Evolutionary conservation across 2,797 vertebrate species (phyloP).

Genomic region (Gallirallus australis): DNA sequence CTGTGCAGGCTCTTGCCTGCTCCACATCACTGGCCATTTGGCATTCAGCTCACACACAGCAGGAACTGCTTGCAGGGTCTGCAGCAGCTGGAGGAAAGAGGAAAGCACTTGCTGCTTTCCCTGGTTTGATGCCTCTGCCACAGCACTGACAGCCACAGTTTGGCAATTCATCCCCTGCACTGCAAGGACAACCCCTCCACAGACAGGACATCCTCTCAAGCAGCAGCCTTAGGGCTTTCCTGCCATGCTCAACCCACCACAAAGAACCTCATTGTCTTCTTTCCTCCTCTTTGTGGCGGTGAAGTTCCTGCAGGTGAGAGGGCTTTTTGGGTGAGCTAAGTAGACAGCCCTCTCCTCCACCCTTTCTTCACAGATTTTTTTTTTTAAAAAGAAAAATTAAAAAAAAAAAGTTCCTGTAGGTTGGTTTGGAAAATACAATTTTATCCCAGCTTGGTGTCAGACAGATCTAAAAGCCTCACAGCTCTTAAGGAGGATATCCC

Average conservation of each 20-base stretch:
- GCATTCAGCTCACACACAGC: neutral
- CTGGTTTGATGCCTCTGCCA: fast-evolving
- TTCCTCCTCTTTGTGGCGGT: neutral
- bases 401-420: fast-evolving
- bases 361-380: neutral
- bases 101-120: fast-evolving
- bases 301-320: neutral
- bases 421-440: neutral
- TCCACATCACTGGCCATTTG: neutral
- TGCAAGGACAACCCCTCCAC: neutral
- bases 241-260: neutral
- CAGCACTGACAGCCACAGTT: neutral
- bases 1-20: neutral
- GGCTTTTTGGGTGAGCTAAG: neutral
- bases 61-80: neutral
- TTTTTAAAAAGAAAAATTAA: neutral
- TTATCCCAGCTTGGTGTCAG: neutral
- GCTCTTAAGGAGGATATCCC: neutral
- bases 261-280: neutral
- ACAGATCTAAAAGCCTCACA: neutral
- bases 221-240: neutral
- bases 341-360: neutral
- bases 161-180: neutral
- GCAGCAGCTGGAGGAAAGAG: neutral
- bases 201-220: neutral